Conservation (phyloP, 2,888 invertebrate genomes). For the Nemotelus nigrinus region DNA sequence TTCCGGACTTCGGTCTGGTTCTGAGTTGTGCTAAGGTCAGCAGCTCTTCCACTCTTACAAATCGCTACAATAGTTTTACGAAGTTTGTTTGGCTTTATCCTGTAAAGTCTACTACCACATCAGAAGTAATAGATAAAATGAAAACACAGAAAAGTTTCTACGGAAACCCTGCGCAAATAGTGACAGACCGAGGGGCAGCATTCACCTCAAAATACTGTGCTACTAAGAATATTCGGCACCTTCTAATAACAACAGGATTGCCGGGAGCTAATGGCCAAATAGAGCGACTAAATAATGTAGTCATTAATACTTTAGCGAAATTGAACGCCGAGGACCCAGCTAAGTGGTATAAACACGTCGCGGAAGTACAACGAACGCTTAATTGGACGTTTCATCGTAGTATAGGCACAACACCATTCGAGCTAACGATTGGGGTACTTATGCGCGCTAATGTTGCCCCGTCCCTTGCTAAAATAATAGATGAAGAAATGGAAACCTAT, state of each 20-base stretch:
- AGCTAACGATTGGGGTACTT: constrained; percentile 37
- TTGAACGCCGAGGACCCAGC: constrained; percentile 55
- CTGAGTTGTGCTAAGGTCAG: no score
- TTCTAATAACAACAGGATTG: constrained; percentile 53
- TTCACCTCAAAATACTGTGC: constrained; percentile 59
- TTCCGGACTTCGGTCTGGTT: no score
- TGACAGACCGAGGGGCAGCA: constrained; percentile 58
- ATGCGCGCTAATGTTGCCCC: no score
- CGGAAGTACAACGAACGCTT: constrained; percentile 53
- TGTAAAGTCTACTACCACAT: constrained; percentile 52
- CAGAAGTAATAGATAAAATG: constrained; percentile 56
- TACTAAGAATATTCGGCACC: constrained; percentile 56
- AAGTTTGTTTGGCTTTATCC: constrained; percentile 59
- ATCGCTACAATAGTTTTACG: no score
- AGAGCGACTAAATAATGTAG: constrained; percentile 56
- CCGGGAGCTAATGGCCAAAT: constrained; percentile 60
- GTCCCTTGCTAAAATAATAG: no score
- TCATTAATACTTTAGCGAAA: constrained; percentile 58
- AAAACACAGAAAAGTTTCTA: no score
- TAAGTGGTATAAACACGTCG: constrained; percentile 55
- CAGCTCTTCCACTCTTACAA: no score
- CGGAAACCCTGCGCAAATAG: constrained; percentile 58
- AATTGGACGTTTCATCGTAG: constrained; percentile 51
- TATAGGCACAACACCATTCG: constrained; percentile 41
- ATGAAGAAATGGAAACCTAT: no score